These are phyloP conservation scores for Lineus longissimus DNA, from an alignment of 1,140 invertebrate species.

Conservation along the genomic window DNA sequence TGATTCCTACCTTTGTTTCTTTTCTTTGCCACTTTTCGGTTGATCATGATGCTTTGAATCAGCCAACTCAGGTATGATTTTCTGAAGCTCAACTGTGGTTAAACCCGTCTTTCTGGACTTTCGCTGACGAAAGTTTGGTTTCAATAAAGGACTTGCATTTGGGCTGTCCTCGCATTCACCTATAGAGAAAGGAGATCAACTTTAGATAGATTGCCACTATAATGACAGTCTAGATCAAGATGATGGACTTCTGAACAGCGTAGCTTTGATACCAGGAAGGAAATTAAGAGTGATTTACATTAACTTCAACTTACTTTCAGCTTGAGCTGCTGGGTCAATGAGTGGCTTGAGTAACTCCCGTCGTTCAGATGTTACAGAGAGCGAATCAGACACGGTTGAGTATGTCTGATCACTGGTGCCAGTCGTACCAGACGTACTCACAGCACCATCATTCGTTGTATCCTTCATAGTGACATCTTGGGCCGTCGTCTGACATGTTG, in stretches of 20 bases:
- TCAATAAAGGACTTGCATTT: constrained; percentile 20
- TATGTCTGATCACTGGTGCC: constrained; percentile 4
- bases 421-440: too few relatives aligned
- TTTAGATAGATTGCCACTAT: too few relatives aligned
- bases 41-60: constrained; percentile 16
- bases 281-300: background rate
- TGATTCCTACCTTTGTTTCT: too few relatives aligned
- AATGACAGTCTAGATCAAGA: too few relatives aligned
- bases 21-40: too few relatives aligned
- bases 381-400: background rate
- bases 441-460: constrained; percentile 11
- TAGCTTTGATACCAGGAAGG: too few relatives aligned
- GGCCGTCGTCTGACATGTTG: too few relatives aligned
- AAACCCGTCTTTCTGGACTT: constrained; percentile 53
- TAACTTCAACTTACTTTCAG: background rate
- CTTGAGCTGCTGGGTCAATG: background rate
- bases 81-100: constrained; percentile 51
- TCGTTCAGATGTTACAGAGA: background rate
- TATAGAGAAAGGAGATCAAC: background rate
- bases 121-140: constrained; percentile 51
- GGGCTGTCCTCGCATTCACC: constrained; percentile 20
- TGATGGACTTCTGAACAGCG: too few relatives aligned
- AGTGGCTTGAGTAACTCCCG: background rate
- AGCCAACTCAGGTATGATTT: constrained; percentile 47
- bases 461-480: constrained; percentile 24